These are phyloP conservation scores for Halichoerus grypus DNA, from an alignment of 2,113 vertebrate species.

Conservation along the genomic window DNA sequence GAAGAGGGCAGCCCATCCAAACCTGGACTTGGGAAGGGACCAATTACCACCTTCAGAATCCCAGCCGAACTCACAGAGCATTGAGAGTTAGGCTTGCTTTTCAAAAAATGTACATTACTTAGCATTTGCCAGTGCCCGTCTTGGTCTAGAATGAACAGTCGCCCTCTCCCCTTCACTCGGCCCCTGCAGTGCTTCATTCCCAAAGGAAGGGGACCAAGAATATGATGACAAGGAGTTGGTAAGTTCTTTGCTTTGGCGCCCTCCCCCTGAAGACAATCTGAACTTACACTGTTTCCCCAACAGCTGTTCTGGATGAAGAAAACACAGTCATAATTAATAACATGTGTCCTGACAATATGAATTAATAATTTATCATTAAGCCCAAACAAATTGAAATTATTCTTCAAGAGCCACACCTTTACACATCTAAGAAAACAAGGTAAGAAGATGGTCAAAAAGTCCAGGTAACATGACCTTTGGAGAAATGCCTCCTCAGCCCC, in stretches of 20 bases:
- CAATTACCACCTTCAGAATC: not conserved
- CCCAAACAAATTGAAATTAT: conserved; percentile 86
- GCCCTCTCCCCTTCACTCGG: not conserved
- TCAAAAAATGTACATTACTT: not conserved
- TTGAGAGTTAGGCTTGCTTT: not conserved
- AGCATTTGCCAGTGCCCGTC: not conserved
- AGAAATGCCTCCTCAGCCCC: conserved; percentile 4
- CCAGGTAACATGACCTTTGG: conserved; percentile 64
- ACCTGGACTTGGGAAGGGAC: rapidly evolving
- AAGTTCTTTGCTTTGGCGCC: conserved; percentile 45
- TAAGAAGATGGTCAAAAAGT: conserved; percentile 51
- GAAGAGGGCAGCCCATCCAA: not conserved
- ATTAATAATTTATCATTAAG: conserved; percentile 91
- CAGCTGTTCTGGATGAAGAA: conserved; percentile 87
- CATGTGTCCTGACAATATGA: conserved; percentile 88
- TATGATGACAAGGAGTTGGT: conserved; percentile 1
- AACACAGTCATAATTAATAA: conserved; percentile 89
- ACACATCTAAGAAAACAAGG: conserved; percentile 66
- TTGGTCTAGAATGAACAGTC: not conserved
- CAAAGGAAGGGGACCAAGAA: not conserved
- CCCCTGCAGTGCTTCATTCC: not conserved
- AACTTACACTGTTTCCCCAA: conserved; percentile 84
- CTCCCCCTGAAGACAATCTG: conserved; percentile 75
- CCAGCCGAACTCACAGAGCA: rapidly evolving
- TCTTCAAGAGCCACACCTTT: conserved; percentile 83